Conservation (phyloP, 1,140 invertebrate genomes). For the Bombus balteatus region DNA sequence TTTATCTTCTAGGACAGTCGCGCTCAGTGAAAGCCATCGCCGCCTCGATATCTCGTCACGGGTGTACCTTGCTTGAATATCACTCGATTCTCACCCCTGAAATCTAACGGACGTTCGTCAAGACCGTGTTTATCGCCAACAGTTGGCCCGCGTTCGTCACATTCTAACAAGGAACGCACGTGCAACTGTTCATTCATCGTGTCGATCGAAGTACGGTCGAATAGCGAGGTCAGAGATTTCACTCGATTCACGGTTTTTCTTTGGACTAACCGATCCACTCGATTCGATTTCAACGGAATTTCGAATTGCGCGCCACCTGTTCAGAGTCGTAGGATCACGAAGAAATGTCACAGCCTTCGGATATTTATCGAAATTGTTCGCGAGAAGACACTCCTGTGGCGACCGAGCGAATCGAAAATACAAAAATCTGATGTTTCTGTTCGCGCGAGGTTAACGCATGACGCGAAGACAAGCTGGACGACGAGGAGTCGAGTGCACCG, state of each 20-base stretch:
- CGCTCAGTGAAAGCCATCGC: background rate
- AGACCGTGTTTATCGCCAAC: background rate
- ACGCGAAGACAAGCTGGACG: background rate
- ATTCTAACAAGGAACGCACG: too few species aligned
- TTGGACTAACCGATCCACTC: too few species aligned
- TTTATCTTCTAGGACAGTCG: background rate
- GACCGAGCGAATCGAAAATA: background rate
- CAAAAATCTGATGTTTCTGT: background rate
- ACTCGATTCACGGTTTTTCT: too few species aligned
- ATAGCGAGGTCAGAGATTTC: too few species aligned
- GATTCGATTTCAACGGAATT: too few species aligned
- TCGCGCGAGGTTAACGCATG: background rate
- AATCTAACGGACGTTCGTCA: background rate
- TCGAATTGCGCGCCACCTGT: too few species aligned
- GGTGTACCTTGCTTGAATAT: background rate
- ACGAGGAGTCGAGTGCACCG: constrained; percentile 35
- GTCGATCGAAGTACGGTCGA: too few species aligned
- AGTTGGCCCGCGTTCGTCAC: background rate
- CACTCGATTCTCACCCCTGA: background rate
- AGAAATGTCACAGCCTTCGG: too few species aligned
- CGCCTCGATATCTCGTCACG: background rate
- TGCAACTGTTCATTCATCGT: too few species aligned
- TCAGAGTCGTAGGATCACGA: too few species aligned
- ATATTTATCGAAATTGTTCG: too few species aligned
- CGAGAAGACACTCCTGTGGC: too few species aligned